Conservation (phyloP, 2,888 invertebrate genomes). For the Drosophila gaucha region DNA sequence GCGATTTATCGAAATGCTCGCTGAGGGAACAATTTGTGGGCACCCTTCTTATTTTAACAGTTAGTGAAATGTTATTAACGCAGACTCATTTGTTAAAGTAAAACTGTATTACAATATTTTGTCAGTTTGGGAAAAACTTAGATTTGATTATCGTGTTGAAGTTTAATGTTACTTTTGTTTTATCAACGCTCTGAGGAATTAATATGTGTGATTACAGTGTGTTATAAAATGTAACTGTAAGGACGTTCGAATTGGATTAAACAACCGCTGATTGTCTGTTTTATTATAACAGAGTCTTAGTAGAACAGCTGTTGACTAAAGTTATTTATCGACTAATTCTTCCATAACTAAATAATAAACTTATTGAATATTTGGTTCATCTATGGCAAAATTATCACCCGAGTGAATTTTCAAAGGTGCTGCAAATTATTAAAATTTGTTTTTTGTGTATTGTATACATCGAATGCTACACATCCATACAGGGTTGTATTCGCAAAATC, state of each 20-base stretch:
- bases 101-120: neutral
- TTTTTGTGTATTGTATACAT: constrained; percentile 16
- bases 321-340: neutral
- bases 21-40: constrained; percentile 7
- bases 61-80: neutral
- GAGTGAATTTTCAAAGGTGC: constrained; percentile 11
- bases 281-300: neutral
- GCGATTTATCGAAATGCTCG: constrained; percentile 25
- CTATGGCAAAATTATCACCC: too few species aligned
- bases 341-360: neutral
- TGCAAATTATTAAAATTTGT: neutral
- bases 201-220: too few species aligned
- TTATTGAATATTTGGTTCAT: neutral
- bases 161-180: too few species aligned
- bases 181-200: neutral
- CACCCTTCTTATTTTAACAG: constrained; percentile 14
- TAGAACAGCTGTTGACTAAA: neutral
- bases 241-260: neutral
- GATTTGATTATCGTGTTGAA: neutral
- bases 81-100: neutral
- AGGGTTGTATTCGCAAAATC: constrained; percentile 21
- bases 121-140: neutral
- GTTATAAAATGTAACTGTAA: too few species aligned
- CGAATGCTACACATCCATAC: constrained; percentile 7
- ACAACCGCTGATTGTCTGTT: neutral